Evolutionary conservation across 37 sponge, comb jelly and placozoan genomes (phyloP).

Genomic region (Aphrocallistes beatrix): DNA sequence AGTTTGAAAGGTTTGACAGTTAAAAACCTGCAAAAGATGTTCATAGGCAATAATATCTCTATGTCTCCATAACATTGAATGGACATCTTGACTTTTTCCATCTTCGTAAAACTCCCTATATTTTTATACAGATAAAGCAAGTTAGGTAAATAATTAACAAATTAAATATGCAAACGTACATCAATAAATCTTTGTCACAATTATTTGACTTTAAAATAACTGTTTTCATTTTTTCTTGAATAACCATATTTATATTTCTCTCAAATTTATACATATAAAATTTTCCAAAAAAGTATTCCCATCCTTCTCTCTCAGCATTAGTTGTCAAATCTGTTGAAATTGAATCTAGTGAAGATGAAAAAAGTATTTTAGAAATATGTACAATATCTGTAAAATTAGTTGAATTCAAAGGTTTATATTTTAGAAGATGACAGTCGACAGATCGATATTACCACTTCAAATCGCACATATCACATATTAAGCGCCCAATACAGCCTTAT

Average conservation of each 20-base stretch:
- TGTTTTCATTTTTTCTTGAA: not conserved
- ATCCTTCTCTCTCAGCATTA: not conserved
- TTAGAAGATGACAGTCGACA: no score
- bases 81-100: not conserved
- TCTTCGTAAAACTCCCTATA: not conserved
- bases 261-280: not conserved
- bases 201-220: not conserved
- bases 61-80: not conserved
- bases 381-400: no score
- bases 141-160: no score
- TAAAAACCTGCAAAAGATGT: not conserved
- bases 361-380: no score
- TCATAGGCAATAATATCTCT: slow-evolving; percentile 4
- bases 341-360: no score
- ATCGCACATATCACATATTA: no score
- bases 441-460: no score
- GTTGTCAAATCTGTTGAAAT: not conserved
- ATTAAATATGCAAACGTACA: no score
- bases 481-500: no score
- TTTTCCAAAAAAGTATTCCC: not conserved
- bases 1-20: not conserved
- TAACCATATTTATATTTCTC: not conserved
- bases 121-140: not conserved
- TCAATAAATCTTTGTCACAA: not conserved
- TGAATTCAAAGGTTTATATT: no score